Evolutionary conservation across 2,888 invertebrate genomes (phyloP), one percentile per base, ranked within the genome.

Genomic region (Tridacna gigas): DNA sequence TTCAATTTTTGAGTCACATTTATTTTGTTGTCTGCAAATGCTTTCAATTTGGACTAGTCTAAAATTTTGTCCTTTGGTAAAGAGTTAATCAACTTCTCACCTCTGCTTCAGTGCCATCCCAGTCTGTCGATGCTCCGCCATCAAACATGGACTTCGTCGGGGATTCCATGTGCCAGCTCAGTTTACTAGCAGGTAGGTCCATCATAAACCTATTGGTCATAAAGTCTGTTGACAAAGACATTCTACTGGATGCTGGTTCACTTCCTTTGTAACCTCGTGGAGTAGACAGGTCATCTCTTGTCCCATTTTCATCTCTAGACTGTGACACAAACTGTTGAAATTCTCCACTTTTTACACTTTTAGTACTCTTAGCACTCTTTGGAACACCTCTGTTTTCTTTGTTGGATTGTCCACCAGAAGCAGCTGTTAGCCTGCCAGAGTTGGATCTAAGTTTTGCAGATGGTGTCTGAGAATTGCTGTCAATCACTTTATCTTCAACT

Each of bases 51-150:
- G 37, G 37, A 37, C 37, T 7, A 7, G 37, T 7, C 37, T 2
- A 37, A 37, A 37, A 37, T 37, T 37, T 37, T 37, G 37, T 37
- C 37, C 3, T 37, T 37, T 37, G 37, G 37, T 37, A 37, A 37
- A 37, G 37, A 37, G 37, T 37, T 37, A 4, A 37, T 56, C 2
- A 69, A 25, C 15, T 26, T 73, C 84, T 69, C 65, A 89, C 89
- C 88, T 89, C 89, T 13, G 81, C n/a, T 9, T 89, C 89, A 3
- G 86, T 67, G 18, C 87, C 85, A 28, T 89, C 89, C 84, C 86
- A 87, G 25, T 86, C 85, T 22, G 82, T 82, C 0, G 82, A 80
- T 7, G 82, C 81, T 4, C 73, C 76, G 11, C 76, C 69, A 51
- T 84, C 84, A 73, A 51, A 80, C 18, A 79, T 79, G 9, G 81